A percentile compares a stretch with the other conserved stretches of the same genome.
These are phyloP conservation scores for Lacerta bilineata DNA, from an alignment of 2,797 vertebrate species.

Conservation along the genomic window DNA sequence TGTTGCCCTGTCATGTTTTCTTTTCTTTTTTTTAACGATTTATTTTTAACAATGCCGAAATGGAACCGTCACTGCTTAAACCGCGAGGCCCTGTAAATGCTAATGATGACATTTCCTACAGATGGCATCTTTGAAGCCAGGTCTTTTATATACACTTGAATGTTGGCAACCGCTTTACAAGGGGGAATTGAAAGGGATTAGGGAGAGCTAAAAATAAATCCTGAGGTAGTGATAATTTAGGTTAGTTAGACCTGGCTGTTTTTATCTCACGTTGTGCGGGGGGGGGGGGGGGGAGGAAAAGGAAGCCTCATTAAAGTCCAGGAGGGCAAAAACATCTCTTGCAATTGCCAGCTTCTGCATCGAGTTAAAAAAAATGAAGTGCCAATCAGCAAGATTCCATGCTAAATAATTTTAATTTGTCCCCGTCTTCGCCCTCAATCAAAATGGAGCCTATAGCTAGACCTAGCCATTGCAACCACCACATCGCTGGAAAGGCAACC, in stretches of 20 bases:
- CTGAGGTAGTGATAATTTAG: conserved; percentile 52
- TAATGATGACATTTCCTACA: conserved; percentile 71
- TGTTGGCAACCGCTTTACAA: conserved; percentile 68
- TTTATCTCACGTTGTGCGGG: conserved; percentile 61
- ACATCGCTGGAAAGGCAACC: not conserved
- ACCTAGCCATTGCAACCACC: not conserved
- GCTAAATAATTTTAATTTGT: not conserved
- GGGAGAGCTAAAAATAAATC: conserved; percentile 64
- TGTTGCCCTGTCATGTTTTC: conserved; percentile 31
- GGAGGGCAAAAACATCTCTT: conserved; percentile 9
- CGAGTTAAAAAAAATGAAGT: conserved; percentile 37
- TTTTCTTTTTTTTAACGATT: conserved; percentile 26
- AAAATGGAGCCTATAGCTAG: not conserved
- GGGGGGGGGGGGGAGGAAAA: too few relatives aligned
- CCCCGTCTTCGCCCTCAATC: not conserved
- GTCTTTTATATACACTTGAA: conserved; percentile 69
- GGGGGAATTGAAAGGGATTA: conserved; percentile 66
- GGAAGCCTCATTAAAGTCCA: conserved; percentile 68
- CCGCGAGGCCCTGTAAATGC: conserved; percentile 72
- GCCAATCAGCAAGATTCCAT: not conserved
- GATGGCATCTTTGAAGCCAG: conserved; percentile 71
- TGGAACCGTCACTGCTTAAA: conserved; percentile 64
- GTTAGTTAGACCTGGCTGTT: conserved; percentile 62
- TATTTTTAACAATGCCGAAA: conserved; percentile 62
- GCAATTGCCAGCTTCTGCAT: conserved; percentile 33